Conservation (phyloP, 2,113 vertebrate species). For the Machaerirhynchus nigripectus region DNA sequence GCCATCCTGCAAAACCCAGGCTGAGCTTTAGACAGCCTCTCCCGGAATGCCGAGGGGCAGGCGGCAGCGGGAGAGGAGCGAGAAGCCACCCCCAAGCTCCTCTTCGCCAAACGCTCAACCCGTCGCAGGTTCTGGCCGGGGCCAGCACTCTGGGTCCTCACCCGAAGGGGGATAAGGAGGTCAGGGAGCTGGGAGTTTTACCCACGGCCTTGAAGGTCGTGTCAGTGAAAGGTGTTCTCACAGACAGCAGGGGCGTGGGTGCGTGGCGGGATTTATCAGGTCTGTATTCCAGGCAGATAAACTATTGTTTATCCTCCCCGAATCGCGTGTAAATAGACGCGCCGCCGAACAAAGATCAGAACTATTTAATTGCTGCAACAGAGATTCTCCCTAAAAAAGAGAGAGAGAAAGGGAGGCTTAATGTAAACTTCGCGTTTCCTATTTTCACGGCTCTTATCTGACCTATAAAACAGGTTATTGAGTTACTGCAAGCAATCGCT, state of each 20-base stretch:
- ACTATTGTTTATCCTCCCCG: not conserved
- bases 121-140: not conserved
- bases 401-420: not conserved
- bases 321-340: slow-evolving; percentile 2
- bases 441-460: slow-evolving; percentile 26
- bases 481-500: not conserved
- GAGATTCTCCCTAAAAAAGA: not conserved
- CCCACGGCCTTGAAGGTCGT: not conserved
- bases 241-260: not conserved
- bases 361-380: slow-evolving; percentile 20
- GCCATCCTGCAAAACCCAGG: not conserved
- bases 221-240: not conserved
- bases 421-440: not conserved
- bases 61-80: not conserved
- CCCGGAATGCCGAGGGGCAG: not conserved
- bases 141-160: not conserved
- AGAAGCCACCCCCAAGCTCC: not conserved
- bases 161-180: not conserved
- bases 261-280: slow-evolving; percentile 4
- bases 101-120: not conserved
- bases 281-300: slow-evolving; percentile 1
- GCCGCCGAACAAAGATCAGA: slow-evolving; percentile 46
- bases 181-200: not conserved
- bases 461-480: slow-evolving; percentile 63
- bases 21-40: not conserved